Base-by-base conservation (phyloP, 2,797 vertebrate species). In the Lophotriccus pileatus region DNA sequence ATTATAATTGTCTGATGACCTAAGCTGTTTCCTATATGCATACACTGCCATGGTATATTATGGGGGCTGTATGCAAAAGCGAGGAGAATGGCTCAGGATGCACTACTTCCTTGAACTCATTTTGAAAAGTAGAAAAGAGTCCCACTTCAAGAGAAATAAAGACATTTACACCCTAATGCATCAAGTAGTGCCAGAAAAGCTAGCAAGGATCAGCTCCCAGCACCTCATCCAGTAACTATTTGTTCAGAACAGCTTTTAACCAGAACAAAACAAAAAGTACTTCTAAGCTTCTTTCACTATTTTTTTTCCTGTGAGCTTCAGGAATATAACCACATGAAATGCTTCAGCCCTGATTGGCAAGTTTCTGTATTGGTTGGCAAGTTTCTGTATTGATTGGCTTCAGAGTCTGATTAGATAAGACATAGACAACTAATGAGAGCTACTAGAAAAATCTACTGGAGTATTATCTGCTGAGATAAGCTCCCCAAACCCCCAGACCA, bases 321-420 rank as follows among this genome's bases (percentile, higher is more conserved):
- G 49, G 41, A 95, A 81, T 75, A 95, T n/a, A 94, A 74, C 87
- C 46, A 74, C 70, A 80, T 84, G 13, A 87, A 96, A 89, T 89
- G 46, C 64, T 94, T 85, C 68, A 87, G 56, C 56, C 58, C 63
- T 80, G 86, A 95, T 64, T 95, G 91, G 89, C 91, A 95, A 77
- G 83, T 52, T 93, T 96, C 68, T 96, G 85, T 96, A 93, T 90
- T 94, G 96, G 95, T 74, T 96, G 85, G 94, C 91, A 47, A 47
- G 74, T 55, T 93, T 96, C 68, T 96, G 85, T 96, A 93, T 92
- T 94, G 96, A 96, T 77, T 97, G 88, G 95, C 93, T 77, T 94
- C 80, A 83, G 83, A 90, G 43, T 55, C 72, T 80, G 90, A 96
- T 92, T 90, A 95, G 94, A 96, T 97, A 96, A 97, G 77, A 80